Percentiles rank a stretch among this genome's conserved stretches.
phyloP scores from a whole-genome alignment of 1,140 invertebrate genomes.

The Eueides isabella region DNA sequence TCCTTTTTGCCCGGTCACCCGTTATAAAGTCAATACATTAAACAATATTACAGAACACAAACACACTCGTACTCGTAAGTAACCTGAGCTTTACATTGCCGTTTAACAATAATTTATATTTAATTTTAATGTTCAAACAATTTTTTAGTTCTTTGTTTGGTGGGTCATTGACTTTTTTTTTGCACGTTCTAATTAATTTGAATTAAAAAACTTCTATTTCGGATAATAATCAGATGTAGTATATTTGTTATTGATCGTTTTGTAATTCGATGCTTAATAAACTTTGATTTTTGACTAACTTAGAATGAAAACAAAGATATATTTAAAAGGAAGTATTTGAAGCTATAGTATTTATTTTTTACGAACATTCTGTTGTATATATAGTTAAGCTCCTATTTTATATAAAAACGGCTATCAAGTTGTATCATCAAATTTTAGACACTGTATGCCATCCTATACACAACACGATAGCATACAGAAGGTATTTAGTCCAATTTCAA shows the following conservation, averaged over 20 bases:
- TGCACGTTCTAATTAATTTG: neutral
- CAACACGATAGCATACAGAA: too few species aligned
- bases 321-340: too few species aligned
- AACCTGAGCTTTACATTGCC: constrained; percentile 19
- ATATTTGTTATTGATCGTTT: neutral
- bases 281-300: neutral
- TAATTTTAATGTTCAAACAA: constrained; percentile 29
- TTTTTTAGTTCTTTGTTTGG: neutral
- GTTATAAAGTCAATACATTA: constrained; percentile 23
- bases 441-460: too few species aligned
- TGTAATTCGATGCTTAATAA: neutral
- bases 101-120: constrained; percentile 35
- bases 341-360: too few species aligned
- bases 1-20: neutral
- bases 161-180: constrained; percentile 26
- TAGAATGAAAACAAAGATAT: too few species aligned
- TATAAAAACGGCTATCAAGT: too few species aligned
- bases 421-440: too few species aligned
- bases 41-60: constrained; percentile 19
- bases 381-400: too few species aligned
- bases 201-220: neutral
- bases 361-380: too few species aligned
- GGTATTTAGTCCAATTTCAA: too few species aligned
- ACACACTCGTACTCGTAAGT: neutral
- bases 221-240: neutral